Conservation (phyloP, 2,113 vertebrate species). For the Menidia beryllina region DNA sequence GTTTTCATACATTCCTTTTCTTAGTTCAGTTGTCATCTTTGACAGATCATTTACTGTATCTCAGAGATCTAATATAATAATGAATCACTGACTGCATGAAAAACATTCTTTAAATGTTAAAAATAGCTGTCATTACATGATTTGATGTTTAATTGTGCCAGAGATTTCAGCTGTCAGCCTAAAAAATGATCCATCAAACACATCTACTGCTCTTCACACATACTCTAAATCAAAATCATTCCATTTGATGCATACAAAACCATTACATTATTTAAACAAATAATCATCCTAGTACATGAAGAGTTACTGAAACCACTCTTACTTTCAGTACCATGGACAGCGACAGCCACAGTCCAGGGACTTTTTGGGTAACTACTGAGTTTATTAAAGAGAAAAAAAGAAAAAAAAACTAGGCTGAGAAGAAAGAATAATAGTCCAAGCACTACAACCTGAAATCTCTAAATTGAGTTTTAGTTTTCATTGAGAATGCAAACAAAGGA, state of each 20-base stretch:
- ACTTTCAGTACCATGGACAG: conserved; percentile 32
- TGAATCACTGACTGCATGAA: background rate
- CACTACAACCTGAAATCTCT: background rate
- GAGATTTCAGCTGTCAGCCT: conserved; percentile 25
- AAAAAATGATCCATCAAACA: too few species aligned
- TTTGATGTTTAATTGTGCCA: conserved; percentile 21
- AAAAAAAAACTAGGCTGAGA: too few species aligned
- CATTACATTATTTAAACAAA: too few species aligned
- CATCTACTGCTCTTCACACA: too few species aligned
- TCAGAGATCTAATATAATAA: conserved; percentile 2
- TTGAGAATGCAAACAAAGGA: background rate
- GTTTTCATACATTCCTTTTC: background rate
- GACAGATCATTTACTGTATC: conserved; percentile 11
- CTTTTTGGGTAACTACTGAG: conserved; percentile 4
- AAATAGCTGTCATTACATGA: conserved; percentile 29
- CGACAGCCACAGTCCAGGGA: background rate
- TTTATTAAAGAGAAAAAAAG: too few species aligned
- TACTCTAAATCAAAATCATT: too few species aligned
- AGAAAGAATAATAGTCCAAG: too few species aligned
- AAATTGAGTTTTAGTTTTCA: background rate
- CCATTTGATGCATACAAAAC: too few species aligned
- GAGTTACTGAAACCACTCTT: background rate
- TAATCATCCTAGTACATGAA: background rate
- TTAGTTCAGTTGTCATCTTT: conserved; percentile 1
- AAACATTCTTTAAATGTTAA: conserved; percentile 6